Evolutionary conservation across 2,888 invertebrate species (phyloP).

Genomic region (Ornithoptera priamus): DNA sequence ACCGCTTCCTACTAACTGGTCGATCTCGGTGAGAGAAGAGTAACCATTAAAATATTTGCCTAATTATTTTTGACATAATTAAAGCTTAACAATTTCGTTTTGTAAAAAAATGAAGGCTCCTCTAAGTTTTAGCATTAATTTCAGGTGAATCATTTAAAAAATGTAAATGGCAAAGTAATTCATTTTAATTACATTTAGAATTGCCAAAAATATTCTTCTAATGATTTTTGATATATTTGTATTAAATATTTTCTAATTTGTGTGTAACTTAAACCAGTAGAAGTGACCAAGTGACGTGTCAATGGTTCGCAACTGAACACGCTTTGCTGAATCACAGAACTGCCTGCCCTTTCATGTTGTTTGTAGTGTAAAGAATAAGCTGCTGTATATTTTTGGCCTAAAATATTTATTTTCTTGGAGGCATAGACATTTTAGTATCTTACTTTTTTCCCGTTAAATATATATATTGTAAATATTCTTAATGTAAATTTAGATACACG

Average conservation of each 20-base stretch:
- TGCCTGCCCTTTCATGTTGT: conserved; percentile 19
- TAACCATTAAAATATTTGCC: background rate
- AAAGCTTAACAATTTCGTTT: background rate
- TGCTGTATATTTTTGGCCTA: background rate
- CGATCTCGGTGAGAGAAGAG: background rate
- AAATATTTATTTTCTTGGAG: background rate
- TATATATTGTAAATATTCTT: too few relatives aligned
- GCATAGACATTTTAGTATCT: background rate
- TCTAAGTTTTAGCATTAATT: background rate
- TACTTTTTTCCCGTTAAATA: too few relatives aligned
- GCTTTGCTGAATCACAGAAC: conserved; percentile 14
- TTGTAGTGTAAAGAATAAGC: conserved; percentile 14
- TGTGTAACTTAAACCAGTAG: background rate
- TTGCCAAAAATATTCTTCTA: background rate
- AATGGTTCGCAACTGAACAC: conserved; percentile 16
- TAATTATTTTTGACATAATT: background rate
- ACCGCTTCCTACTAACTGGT: too few relatives aligned
- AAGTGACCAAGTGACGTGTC: conserved; percentile 14
- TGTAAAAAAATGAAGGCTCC: background rate
- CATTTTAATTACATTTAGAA: background rate
- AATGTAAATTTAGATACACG: too few relatives aligned
- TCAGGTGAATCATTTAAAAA: background rate
- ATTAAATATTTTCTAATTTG: background rate
- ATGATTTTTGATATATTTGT: background rate
- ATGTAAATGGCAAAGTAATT: background rate